These are phyloP conservation scores for Gorsachius magnificus DNA, from an alignment of 2,797 vertebrate species.

Conservation along the genomic window DNA sequence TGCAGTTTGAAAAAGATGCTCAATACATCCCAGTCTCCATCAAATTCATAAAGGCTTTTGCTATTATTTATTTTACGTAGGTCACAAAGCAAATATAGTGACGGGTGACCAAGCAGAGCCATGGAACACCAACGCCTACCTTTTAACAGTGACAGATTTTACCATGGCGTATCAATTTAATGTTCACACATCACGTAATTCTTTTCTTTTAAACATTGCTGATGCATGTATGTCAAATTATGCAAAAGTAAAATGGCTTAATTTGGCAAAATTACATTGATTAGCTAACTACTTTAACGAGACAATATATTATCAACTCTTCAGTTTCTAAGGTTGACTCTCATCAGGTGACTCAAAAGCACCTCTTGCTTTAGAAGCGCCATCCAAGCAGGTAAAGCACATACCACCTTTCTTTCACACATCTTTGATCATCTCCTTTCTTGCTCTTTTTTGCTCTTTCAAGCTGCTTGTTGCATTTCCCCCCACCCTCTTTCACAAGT, in stretches of 20 bases:
- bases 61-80: not conserved
- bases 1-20: not conserved
- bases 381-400: not conserved
- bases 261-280: not conserved
- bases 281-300: not conserved
- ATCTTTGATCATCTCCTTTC: not conserved
- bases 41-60: not conserved
- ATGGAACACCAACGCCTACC: not conserved
- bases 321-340: not conserved
- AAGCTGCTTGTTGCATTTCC: not conserved
- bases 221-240: not conserved
- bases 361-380: not conserved
- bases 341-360: not conserved
- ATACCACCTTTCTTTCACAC: not conserved
- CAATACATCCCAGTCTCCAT: not conserved
- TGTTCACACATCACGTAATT: not conserved
- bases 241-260: not conserved
- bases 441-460: not conserved
- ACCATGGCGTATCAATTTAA: not conserved
- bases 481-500: not conserved
- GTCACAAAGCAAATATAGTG: not conserved
- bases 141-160: conserved; percentile 17
- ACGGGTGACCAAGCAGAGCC: not conserved
- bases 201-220: not conserved
- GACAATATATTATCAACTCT: not conserved